Percentiles rank a stretch among this genome's conserved stretches.
phyloP scores from a whole-genome alignment of 1,140 invertebrate species.

The Bombus cullumanus region DNA sequence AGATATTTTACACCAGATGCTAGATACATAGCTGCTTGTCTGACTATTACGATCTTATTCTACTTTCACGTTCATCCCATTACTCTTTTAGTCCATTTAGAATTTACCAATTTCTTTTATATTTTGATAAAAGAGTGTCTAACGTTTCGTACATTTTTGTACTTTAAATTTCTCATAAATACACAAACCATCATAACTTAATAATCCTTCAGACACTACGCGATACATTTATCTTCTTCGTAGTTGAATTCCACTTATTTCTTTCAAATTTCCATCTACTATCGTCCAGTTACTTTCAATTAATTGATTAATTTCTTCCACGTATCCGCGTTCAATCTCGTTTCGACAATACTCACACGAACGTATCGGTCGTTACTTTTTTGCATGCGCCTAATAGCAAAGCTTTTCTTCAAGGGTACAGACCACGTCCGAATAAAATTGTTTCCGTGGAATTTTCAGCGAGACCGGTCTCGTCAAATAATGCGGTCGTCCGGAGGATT shows the following conservation, averaged over 20 bases:
- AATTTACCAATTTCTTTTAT: neutral
- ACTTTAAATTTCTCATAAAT: neutral
- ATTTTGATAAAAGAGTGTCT: neutral
- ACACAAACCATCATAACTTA: neutral
- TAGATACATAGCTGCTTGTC: neutral
- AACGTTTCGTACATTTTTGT: neutral
- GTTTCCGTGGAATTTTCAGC: slow-evolving; percentile 47
- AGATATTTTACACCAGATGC: neutral
- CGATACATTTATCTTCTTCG: neutral
- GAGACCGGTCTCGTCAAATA: slow-evolving; percentile 47
- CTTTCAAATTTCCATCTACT: neutral
- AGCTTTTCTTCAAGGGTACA: neutral
- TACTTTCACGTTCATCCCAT: neutral
- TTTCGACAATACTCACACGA: neutral
- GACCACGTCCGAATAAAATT: slow-evolving; percentile 25
- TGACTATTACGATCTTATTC: neutral
- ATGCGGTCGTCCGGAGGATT: slow-evolving; percentile 35
- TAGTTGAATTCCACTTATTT: neutral
- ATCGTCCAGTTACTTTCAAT: neutral
- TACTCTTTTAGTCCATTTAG: neutral
- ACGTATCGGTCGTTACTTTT: neutral
- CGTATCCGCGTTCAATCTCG: neutral
- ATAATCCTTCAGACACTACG: neutral
- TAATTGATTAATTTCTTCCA: neutral
- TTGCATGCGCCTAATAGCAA: neutral